Evolutionary conservation across 1,140 invertebrate species (phyloP).

Genomic region (Brachionus calyciflorus): DNA sequence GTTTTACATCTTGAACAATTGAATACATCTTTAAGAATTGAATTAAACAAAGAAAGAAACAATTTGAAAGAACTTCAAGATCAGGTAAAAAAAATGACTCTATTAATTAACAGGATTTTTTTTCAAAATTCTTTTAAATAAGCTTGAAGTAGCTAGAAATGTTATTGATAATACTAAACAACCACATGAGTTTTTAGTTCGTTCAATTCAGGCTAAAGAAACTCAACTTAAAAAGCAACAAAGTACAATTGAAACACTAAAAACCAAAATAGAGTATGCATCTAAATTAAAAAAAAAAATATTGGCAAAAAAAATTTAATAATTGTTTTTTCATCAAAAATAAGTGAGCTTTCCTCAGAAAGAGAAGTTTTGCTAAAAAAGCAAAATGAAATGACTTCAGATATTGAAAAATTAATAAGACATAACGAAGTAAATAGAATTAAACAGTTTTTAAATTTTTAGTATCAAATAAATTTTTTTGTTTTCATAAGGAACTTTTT

Average conservation of each 20-base stretch:
- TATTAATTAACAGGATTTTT: not conserved
- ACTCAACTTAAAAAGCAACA: slow-evolving; percentile 54
- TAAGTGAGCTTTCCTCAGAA: slow-evolving; percentile 54
- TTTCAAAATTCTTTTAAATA: not conserved
- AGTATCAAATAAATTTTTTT: not conserved
- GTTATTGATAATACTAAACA: slow-evolving; percentile 57
- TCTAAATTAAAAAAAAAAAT: not conserved
- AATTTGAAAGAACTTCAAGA: slow-evolving; percentile 53
- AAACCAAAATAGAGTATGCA: slow-evolving; percentile 51
- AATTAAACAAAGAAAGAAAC: slow-evolving; percentile 55
- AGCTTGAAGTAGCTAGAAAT: slow-evolving; percentile 55
- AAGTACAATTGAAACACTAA: slow-evolving; percentile 51
- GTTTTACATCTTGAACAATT: slow-evolving; percentile 58
- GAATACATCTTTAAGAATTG: slow-evolving; percentile 54
- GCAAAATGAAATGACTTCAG: slow-evolving; percentile 58
- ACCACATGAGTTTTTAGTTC: slow-evolving; percentile 59
- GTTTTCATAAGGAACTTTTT: not conserved
- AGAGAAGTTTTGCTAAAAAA: slow-evolving; percentile 51
- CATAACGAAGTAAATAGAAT: slow-evolving; percentile 54
- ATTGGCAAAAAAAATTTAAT: not conserved
- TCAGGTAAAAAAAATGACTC: slow-evolving; percentile 51
- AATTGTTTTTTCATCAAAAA: not conserved
- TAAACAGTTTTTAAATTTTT: not conserved
- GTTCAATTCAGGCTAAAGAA: slow-evolving; percentile 55
- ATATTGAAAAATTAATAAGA: slow-evolving; percentile 57